Base-by-base conservation (phyloP, 2,888 invertebrate genomes). In the Camponotus fellah region DNA sequence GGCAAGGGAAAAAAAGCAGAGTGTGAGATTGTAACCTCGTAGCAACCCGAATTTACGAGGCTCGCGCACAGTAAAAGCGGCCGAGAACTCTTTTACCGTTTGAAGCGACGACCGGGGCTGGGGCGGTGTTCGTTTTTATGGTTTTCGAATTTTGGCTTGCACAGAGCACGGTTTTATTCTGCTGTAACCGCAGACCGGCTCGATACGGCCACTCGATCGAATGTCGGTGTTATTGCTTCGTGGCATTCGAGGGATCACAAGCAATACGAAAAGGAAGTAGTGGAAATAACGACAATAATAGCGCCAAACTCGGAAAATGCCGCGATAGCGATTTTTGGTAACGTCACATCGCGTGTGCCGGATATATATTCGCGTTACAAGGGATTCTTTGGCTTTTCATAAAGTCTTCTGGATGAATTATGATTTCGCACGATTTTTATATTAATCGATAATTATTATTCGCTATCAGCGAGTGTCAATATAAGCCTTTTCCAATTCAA, bases 11-110 rank as follows among this genome's bases (percentile, higher is more conserved):
- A 53, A 12, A 34, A 58, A 32, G n/a, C 17, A 17, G 21, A 88
- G 56, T 68, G 66, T 17, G 58, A 62, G 79, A 74, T 75, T 88
- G 49, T 53, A 53, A 53, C n/a, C 49, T 53, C 49, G 49, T 53
- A n/a, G 49, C 49, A 8, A 53, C 49, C 83, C 85, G 86, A 89
- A 91, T 92, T 91, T 92, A 92, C 89, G 92, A 91, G 90, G 86
- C 87, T 88, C 80, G 86, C 84, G 86, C n/a, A 32, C 85, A 71
- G 89, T 90, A 91, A 90, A 88, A 90, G 87, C 88, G 75, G n/a
- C 60, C 82, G 82, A 75, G 83, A 88, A 84, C 86, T 88, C 87
- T 86, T 88, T 90, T 90, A 90, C 90, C 72, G 46, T 82, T 66
- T 14, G 12, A 6, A 2, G 65, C 21, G 40, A 43, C 12, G 34